phyloP scores from a whole-genome alignment of 2,797 vertebrate species.

The Brachyalestes nurse region DNA sequence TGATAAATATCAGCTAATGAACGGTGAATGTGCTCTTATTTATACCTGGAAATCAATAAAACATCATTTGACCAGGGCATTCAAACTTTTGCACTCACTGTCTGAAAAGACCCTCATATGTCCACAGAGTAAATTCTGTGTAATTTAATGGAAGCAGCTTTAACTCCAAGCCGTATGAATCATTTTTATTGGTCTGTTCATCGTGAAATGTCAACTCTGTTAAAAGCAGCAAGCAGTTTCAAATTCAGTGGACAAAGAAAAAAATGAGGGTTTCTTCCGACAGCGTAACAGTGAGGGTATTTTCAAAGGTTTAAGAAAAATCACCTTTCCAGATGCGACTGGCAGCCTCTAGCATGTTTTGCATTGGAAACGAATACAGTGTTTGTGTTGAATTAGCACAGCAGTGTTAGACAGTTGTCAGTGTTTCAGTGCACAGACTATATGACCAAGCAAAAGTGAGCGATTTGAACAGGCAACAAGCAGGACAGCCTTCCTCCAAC shows the following conservation, averaged over 20 bases:
- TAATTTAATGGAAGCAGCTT: no score
- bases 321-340: slow-evolving; percentile 2
- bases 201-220: not conserved
- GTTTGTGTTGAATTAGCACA: slow-evolving; percentile 38
- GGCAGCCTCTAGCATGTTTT: not conserved
- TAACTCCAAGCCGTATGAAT: not conserved
- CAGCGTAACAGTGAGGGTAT: not conserved
- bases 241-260: not conserved
- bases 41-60: no score
- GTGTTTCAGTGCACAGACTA: slow-evolving; percentile 76
- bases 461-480: slow-evolving; percentile 28
- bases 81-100: no score
- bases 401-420: slow-evolving; percentile 32
- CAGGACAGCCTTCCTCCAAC: not conserved
- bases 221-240: no score
- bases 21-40: no score
- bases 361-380: slow-evolving; percentile 33
- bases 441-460: slow-evolving; percentile 51
- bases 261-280: not conserved
- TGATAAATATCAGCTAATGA: no score
- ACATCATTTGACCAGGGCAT: no score
- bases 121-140: no score
- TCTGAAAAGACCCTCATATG: no score
- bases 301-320: slow-evolving; percentile 15
- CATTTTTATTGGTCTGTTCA: not conserved